These are phyloP conservation scores for Sebastes kiyomatsui DNA, from an alignment of 2,797 vertebrate species.

Conservation along the genomic window DNA sequence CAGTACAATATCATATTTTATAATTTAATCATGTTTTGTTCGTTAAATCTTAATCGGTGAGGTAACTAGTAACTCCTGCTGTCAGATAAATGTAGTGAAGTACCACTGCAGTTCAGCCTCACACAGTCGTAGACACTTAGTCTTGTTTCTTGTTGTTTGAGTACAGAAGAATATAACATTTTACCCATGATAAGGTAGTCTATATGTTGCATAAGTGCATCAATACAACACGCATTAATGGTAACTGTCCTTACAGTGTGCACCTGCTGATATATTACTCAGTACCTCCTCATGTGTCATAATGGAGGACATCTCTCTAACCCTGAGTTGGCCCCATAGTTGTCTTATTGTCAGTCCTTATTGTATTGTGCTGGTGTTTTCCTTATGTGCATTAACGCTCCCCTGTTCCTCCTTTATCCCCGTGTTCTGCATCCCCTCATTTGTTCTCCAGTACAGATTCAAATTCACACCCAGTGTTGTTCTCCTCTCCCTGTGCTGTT, in stretches of 20 bases:
- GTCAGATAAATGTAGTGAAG: too few relatives aligned
- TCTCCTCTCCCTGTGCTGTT: conserved; percentile 45
- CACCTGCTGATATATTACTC: neutral
- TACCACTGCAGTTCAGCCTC: neutral
- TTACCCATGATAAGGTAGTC: neutral
- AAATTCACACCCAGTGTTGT: conserved; percentile 50
- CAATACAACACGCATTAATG: neutral
- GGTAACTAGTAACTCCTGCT: too few relatives aligned
- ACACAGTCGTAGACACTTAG: neutral
- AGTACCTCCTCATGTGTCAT: neutral
- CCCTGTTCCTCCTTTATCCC: conserved; percentile 38
- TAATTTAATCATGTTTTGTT: neutral
- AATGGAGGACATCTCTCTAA: neutral
- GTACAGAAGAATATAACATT: neutral
- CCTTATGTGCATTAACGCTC: conserved; percentile 22
- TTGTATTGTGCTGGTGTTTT: neutral
- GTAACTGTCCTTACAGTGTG: neutral
- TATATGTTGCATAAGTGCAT: neutral
- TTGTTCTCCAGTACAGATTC: conserved; percentile 33
- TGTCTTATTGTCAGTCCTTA: neutral
- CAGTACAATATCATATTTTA: too few relatives aligned
- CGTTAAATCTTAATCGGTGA: neutral
- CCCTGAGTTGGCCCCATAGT: neutral
- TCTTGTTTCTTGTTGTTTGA: neutral
- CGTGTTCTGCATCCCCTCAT: conserved; percentile 37